Evolutionary conservation across 2,888 invertebrate genomes (phyloP).

Genomic region (Philereme vetulata): DNA sequence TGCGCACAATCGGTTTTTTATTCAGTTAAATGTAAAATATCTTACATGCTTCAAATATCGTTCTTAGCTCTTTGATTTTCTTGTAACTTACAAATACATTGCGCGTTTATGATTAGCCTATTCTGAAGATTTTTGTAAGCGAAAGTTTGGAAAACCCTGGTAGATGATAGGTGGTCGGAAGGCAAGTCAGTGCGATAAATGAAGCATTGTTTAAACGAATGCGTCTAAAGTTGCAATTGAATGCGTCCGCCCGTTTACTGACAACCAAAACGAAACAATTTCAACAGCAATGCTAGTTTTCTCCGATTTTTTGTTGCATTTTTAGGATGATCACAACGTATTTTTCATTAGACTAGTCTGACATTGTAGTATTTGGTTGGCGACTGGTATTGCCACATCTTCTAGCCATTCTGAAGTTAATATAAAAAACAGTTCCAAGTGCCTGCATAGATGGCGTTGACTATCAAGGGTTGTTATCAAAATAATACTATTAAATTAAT

Average conservation of each 20-base stretch:
- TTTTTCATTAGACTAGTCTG: too few species aligned
- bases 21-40: too few species aligned
- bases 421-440: too few species aligned
- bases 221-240: slow-evolving; percentile 39
- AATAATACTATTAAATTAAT: too few species aligned
- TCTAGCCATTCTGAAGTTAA: neutral
- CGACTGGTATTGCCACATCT: neutral
- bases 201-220: slow-evolving; percentile 43
- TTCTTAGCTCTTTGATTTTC: too few species aligned
- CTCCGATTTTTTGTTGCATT: too few species aligned
- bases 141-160: slow-evolving; percentile 26
- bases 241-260: neutral
- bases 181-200: slow-evolving; percentile 59
- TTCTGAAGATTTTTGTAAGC: neutral
- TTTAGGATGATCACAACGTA: too few species aligned
- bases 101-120: neutral
- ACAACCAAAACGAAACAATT: neutral
- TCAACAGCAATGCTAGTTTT: neutral
- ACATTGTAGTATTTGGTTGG: neutral
- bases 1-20: too few species aligned
- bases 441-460: too few species aligned
- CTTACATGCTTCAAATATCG: too few species aligned
- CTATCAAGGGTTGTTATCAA: too few species aligned
- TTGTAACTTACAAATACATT: too few species aligned
- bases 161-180: slow-evolving; percentile 81